Base-by-base conservation (phyloP, 2,797 vertebrate species). In the Coluber constrictor region DNA sequence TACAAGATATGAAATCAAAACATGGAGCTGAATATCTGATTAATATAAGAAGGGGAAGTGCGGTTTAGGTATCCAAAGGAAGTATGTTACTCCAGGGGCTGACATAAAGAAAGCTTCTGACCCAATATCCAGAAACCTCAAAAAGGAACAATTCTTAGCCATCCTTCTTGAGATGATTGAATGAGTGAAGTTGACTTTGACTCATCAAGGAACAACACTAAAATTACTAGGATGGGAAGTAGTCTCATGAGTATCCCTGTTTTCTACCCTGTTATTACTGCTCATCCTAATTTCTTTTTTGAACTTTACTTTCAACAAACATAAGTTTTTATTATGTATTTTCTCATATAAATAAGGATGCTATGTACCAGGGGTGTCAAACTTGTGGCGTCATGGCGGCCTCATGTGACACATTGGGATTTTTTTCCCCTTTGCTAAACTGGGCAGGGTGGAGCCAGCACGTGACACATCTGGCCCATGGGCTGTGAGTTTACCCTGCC, bases 391-490 rank as follows among this genome's bases (percentile, higher is more conserved):
- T 25, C 59, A 25, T 9, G 20, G 59, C 20, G 2, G 23, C 23
- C 2, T 23, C 20, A 60, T 2, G 7, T 60, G 59, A 60, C 20
- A 23, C 7, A 23, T 60, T 3, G 20, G 2, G 20, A 60, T 0
- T 60, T 60, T 60, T 23, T 23, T 2, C 7, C 7, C 59, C 59
- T 60, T 60, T 25, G 23, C 59, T 60, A 60, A 60, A 60, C 59
- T 60, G 20, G 59, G 59, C 59, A 8, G 20, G 20, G 59, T 2
- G 2, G 20, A 20, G 59, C 20, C 59, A 16, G 59, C 6, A 23
- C 0, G 0, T 25, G 59, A 60, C 18, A 0, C 23, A 60, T 60
- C 23, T 54, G 0, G 51, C 51, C 51, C 51, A 0, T 3, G 51
- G 51, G 1, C 51, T 10, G 51, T 10, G 9, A 54, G 51, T 54